phyloP scores from a whole-genome alignment of 1,140 invertebrate species.

The Rhagoletis zephyria region DNA sequence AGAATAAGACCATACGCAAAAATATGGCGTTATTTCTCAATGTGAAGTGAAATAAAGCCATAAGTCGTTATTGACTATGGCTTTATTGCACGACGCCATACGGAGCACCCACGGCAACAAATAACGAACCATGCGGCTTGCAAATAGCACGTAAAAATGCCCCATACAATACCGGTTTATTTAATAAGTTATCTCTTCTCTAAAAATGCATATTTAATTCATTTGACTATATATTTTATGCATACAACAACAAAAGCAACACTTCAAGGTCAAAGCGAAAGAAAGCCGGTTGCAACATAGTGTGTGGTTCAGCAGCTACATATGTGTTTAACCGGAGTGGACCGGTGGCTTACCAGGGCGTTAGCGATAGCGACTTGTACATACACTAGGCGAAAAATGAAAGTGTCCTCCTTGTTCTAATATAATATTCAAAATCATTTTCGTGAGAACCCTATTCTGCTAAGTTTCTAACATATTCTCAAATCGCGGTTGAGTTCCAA shows the following conservation, averaged over 20 bases:
- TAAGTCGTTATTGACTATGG: no score
- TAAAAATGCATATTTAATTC: not conserved
- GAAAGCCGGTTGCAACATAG: slow-evolving; percentile 32
- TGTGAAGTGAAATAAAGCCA: no score
- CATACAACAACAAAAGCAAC: slow-evolving; percentile 20
- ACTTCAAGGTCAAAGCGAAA: slow-evolving; percentile 34
- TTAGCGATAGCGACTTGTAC: not conserved
- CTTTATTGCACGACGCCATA: no score
- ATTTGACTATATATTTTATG: not conserved
- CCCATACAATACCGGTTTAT: not conserved
- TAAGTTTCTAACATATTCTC: no score
- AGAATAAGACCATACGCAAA: no score
- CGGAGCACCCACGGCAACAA: not conserved
- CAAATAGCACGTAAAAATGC: not conserved
- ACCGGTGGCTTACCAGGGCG: not conserved
- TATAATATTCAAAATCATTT: no score
- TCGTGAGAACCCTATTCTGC: no score
- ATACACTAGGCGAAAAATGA: no score
- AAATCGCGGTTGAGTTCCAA: no score
- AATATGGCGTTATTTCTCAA: no score
- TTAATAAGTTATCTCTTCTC: not conserved
- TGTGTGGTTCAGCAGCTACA: no score
- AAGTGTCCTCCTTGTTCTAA: no score
- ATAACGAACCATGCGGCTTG: not conserved
- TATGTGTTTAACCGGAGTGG: not conserved